Evolutionary conservation across 1,140 invertebrate species (phyloP).

Genomic region (Belonocnema kinseyi): DNA sequence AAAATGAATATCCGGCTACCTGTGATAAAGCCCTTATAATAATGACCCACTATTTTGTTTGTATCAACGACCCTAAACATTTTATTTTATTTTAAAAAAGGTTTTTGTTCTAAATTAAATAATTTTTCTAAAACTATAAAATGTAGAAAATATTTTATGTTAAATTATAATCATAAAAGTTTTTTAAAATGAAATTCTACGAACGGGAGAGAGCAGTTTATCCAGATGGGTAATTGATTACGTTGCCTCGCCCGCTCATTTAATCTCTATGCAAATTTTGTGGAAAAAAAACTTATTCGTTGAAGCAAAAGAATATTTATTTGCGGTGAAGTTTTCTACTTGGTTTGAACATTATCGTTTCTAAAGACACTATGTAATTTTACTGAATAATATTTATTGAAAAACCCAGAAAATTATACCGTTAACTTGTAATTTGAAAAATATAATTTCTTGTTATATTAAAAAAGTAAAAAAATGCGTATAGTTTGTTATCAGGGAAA

Average conservation of each 20-base stretch:
- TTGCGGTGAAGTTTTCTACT: neutral
- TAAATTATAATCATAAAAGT: neutral
- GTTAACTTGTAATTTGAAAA: too few species aligned
- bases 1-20: neutral
- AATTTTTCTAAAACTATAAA: neutral
- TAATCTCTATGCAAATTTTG: conserved; percentile 26
- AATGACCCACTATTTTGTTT: too few species aligned
- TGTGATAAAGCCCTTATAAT: conserved; percentile 3
- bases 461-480: too few species aligned
- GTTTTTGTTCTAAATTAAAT: neutral
- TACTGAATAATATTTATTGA: neutral
- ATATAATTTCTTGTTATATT: too few species aligned
- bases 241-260: neutral
- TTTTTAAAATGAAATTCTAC: neutral
- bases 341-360: neutral
- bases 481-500: too few species aligned
- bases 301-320: conserved; percentile 28
- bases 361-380: neutral
- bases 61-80: too few species aligned
- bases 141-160: neutral
- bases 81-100: neutral
- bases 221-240: conserved; percentile 22
- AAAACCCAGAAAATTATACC: too few species aligned
- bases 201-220: conserved; percentile 3
- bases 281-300: conserved; percentile 11